A percentile compares a stretch with the other conserved stretches of the same genome.
Evolutionary conservation across 2,113 vertebrate species (phyloP).

Genomic region (Dascyllus trimaculatus): DNA sequence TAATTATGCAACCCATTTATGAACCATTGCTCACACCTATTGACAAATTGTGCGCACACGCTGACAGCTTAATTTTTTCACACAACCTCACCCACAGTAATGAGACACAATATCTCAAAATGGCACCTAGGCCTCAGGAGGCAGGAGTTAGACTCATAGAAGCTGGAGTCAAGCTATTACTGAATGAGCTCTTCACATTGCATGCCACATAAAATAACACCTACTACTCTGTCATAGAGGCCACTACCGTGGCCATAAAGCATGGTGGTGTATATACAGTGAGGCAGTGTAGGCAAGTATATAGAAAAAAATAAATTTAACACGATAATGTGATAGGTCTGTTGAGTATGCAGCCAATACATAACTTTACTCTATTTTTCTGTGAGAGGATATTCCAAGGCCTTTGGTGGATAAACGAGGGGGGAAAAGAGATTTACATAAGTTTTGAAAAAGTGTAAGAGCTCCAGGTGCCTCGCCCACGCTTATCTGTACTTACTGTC

Average conservation of each 20-base stretch:
- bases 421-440: background rate
- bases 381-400: background rate
- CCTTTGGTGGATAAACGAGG: background rate
- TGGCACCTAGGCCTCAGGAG: background rate
- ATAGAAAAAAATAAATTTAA: conserved; percentile 9
- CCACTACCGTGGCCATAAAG: conserved; percentile 26
- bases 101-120: conserved; percentile 17
- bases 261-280: background rate
- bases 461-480: background rate
- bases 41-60: background rate
- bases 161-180: background rate
- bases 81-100: conserved; percentile 8
- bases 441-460: background rate
- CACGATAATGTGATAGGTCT: background rate
- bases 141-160: too few species aligned
- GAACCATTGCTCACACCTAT: background rate
- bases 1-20: background rate
- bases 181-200: conserved; percentile 12
- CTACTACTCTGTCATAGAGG: background rate
- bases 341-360: background rate
- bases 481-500: background rate
- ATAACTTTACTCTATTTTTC: background rate
- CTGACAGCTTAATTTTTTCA: background rate
- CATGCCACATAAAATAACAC: conserved; percentile 2
- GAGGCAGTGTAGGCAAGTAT: conserved; percentile 9